phyloP scores from a whole-genome alignment of 2,113 vertebrate genomes.

The Etia nguti region DNA sequence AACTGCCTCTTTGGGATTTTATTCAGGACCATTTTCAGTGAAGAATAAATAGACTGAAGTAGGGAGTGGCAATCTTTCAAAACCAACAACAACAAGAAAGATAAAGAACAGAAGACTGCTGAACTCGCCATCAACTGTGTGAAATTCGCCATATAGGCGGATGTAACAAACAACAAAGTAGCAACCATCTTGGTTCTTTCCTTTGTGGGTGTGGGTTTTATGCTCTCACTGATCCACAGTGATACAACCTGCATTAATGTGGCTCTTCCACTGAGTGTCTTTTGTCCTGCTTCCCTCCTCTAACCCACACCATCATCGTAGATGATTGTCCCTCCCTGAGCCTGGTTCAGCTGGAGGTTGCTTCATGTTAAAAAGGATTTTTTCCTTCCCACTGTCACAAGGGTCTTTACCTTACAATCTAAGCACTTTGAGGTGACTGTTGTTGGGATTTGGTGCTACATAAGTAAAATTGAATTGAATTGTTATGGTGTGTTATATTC shows the following conservation, averaged over 20 bases:
- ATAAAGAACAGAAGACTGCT: background rate
- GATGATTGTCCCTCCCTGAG: background rate
- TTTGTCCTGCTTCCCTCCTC: background rate
- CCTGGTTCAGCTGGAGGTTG: background rate
- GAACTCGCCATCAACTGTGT: background rate
- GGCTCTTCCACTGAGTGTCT: background rate
- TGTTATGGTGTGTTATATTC: background rate
- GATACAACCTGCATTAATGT: background rate
- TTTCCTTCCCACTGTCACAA: background rate
- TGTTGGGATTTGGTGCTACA: background rate
- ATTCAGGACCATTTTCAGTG: background rate
- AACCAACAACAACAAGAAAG: background rate
- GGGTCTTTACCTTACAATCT: background rate
- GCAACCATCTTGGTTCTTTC: background rate
- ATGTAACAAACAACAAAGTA: background rate
- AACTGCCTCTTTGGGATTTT: background rate
- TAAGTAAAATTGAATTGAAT: fast-evolving
- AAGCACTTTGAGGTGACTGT: background rate
- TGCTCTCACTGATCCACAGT: background rate
- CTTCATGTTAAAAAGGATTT: background rate
- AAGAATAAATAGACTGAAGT: background rate
- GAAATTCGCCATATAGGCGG: background rate
- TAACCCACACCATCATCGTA: fast-evolving
- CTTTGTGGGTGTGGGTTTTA: background rate
- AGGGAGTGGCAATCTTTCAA: background rate